Percentiles rank a stretch among this genome's conserved stretches.
These are phyloP conservation scores for Actinemys pallida DNA, from an alignment of 2,113 vertebrate genomes.

Conservation along the genomic window DNA sequence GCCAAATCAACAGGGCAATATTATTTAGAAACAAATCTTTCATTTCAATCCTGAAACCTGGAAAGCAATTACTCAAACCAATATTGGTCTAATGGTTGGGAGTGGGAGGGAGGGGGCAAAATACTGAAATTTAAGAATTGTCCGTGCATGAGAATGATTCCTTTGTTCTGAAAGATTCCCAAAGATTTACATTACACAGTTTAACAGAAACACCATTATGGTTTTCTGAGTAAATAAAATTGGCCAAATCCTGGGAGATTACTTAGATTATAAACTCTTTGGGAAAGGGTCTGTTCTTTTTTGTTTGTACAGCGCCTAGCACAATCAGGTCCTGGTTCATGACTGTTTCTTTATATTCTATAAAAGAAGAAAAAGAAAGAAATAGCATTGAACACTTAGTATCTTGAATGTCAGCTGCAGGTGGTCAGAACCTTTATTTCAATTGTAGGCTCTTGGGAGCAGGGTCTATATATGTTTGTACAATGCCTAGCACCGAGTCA, in stretches of 20 bases:
- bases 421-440: neutral
- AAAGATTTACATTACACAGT: neutral
- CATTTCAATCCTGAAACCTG: neutral
- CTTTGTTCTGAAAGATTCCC: neutral
- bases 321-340: neutral
- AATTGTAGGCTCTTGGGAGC: neutral
- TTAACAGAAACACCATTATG: neutral
- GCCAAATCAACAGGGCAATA: fast-evolving
- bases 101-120: neutral
- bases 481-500: neutral
- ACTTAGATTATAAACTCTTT: neutral
- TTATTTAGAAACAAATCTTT: neutral
- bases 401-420: neutral
- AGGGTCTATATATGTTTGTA: neutral
- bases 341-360: too few species aligned
- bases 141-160: neutral
- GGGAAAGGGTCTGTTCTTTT: neutral
- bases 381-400: neutral
- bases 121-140: neutral
- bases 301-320: neutral
- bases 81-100: neutral
- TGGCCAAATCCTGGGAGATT: neutral
- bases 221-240: neutral
- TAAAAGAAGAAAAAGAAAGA: too few species aligned
- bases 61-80: neutral